Evolutionary conservation across 2,888 invertebrate genomes (phyloP).

Genomic region (Drosophila testacea): DNA sequence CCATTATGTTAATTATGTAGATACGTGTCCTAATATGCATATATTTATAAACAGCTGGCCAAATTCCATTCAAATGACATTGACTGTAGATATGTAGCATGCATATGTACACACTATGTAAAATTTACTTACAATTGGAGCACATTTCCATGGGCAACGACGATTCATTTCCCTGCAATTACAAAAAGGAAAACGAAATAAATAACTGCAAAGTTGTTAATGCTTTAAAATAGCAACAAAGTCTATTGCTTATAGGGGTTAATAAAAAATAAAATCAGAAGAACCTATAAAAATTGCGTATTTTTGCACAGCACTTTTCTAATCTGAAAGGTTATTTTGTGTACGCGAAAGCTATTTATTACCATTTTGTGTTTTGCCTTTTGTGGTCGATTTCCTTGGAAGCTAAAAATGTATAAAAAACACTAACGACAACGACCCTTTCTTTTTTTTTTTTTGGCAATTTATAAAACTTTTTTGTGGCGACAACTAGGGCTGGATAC

Average conservation of each 20-base stretch:
- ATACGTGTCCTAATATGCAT: slow-evolving; percentile 39
- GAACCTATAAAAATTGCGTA: slow-evolving; percentile 48
- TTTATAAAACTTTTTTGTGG: slow-evolving; percentile 52
- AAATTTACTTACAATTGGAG: slow-evolving; percentile 63
- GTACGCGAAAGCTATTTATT: slow-evolving; percentile 28
- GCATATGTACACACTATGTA: slow-evolving; percentile 11
- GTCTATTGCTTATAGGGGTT: not conserved
- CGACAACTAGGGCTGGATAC: slow-evolving; percentile 34
- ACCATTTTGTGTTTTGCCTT: slow-evolving; percentile 55
- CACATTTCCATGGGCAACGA: slow-evolving; percentile 74
- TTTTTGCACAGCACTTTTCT: slow-evolving; percentile 35
- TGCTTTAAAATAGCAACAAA: slow-evolving; percentile 8
- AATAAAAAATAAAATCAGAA: slow-evolving; percentile 2
- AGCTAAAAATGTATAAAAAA: slow-evolving; percentile 52
- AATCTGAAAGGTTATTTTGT: not conserved
- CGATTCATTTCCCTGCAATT: slow-evolving; percentile 67
- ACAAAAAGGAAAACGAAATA: not conserved
- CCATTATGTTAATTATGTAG: slow-evolving; percentile 9
- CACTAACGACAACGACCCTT: slow-evolving; percentile 44
- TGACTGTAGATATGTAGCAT: slow-evolving; percentile 29
- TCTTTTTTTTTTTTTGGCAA: slow-evolving; percentile 50
- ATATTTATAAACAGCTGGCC: slow-evolving; percentile 44
- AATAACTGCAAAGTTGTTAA: slow-evolving; percentile 7
- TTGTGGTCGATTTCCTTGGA: slow-evolving; percentile 47
- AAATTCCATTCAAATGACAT: slow-evolving; percentile 53